These are phyloP conservation scores for Aramus guarauna DNA, from an alignment of 2,113 vertebrate genomes.

Conservation along the genomic window DNA sequence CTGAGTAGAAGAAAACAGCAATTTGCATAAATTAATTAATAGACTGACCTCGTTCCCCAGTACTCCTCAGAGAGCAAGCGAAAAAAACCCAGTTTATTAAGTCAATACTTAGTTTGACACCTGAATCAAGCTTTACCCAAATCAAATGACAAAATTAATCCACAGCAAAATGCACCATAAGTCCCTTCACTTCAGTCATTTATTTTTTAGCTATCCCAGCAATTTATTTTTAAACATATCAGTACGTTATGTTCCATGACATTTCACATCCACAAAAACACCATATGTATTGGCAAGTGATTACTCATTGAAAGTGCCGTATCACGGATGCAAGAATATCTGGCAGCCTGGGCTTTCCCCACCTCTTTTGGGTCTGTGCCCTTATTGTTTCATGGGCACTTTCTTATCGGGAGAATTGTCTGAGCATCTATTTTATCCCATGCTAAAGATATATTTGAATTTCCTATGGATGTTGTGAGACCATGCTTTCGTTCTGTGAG, in stretches of 20 bases:
- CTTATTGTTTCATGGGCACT: constrained; percentile 4
- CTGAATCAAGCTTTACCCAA: constrained; percentile 3
- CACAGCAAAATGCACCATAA: not conserved
- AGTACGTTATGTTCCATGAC: constrained; percentile 65
- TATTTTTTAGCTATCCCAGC: constrained; percentile 44
- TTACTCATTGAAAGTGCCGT: constrained; percentile 44
- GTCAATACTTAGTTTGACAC: not conserved
- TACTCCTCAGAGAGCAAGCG: not conserved
- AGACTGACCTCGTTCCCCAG: constrained; percentile 4
- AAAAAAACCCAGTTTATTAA: not conserved
- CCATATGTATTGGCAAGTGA: constrained; percentile 67
- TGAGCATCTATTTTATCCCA: not conserved
- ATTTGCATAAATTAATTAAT: constrained; percentile 67
- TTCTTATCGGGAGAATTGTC: not conserved
- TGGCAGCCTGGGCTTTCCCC: constrained; percentile 40
- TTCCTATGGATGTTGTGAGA: not conserved
- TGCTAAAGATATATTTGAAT: accelerated
- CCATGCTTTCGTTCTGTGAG: accelerated
- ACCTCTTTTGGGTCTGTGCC: constrained; percentile 53
- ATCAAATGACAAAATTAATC: not conserved
- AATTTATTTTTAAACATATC: constrained; percentile 70
- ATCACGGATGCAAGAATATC: constrained; percentile 8
- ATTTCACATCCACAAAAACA: constrained; percentile 69
- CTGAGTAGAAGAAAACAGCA: not conserved
- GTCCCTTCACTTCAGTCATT: constrained; percentile 30